Conservation (phyloP, 2,888 invertebrate genomes). For the Stictocephala bisonia region DNA sequence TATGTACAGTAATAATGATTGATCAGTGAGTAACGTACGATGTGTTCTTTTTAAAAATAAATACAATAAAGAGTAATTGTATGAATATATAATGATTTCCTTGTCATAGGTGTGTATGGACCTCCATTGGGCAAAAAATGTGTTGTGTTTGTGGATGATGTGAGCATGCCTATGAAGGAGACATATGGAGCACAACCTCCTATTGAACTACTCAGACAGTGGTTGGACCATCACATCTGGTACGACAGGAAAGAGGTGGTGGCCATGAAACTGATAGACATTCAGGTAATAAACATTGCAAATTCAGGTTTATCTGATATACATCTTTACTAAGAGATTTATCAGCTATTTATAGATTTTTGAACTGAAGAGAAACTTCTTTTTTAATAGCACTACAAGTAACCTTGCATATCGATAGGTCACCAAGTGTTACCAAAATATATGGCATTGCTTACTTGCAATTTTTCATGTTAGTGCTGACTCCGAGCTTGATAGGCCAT, state of each 20-base stretch:
- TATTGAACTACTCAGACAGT: conserved; percentile 90
- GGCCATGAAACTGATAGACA: conserved; percentile 84
- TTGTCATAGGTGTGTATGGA: conserved; percentile 80
- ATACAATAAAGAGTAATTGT: too few relatives aligned
- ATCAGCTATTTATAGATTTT: not conserved
- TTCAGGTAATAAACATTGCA: conserved; percentile 63
- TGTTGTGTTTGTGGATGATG: conserved; percentile 94
- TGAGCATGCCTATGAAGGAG: conserved; percentile 94
- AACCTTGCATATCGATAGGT: too few relatives aligned
- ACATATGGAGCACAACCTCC: conserved; percentile 95
- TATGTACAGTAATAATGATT: too few relatives aligned
- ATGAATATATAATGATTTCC: too few relatives aligned
- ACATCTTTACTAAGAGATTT: not conserved
- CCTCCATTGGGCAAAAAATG: conserved; percentile 91
- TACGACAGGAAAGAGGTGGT: conserved; percentile 82
- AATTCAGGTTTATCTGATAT: not conserved
- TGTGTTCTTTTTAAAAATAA: too few relatives aligned
- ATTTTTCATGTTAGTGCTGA: too few relatives aligned
- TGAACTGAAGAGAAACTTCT: not conserved
- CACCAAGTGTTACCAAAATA: too few relatives aligned
- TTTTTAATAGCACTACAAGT: too few relatives aligned
- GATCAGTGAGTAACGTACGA: too few relatives aligned
- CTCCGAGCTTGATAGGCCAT: too few relatives aligned
- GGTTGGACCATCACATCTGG: conserved; percentile 92
- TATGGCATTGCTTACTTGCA: too few relatives aligned